Evolutionary conservation across 2,888 invertebrate genomes (phyloP).

Genomic region (Pogonocherus hispidulus): DNA sequence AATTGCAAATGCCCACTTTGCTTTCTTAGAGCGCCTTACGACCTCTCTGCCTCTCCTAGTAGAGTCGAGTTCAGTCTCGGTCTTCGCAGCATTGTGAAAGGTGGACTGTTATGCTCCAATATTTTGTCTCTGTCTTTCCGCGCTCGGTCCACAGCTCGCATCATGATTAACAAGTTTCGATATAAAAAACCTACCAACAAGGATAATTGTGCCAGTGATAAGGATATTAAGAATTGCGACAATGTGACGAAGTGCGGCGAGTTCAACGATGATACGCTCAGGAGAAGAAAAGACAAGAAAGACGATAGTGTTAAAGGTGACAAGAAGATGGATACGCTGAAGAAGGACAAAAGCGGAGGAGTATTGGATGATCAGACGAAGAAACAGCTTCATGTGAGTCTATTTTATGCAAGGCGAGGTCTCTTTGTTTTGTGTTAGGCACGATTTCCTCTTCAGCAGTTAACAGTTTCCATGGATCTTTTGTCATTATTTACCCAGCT

Average conservation of each 20-base stretch:
- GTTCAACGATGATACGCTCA: slow-evolving; percentile 33
- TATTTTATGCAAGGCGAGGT: background rate
- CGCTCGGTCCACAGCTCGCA: slow-evolving; percentile 29
- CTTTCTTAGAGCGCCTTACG: slow-evolving; percentile 31
- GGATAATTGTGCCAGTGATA: slow-evolving; percentile 43
- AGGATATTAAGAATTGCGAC: slow-evolving; percentile 20
- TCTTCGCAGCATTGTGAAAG: slow-evolving; percentile 51
- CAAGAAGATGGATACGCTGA: slow-evolving; percentile 31
- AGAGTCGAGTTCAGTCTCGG: slow-evolving; percentile 54
- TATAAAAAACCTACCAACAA: slow-evolving; percentile 63
- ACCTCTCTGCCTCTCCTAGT: slow-evolving; percentile 45
- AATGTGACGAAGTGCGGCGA: slow-evolving; percentile 29
- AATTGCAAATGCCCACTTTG: slow-evolving; percentile 52
- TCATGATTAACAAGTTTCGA: slow-evolving; percentile 67
- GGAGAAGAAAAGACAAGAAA: slow-evolving; percentile 28
- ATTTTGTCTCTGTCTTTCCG: slow-evolving; percentile 27
- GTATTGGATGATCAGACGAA: slow-evolving; percentile 41
- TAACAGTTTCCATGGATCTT: slow-evolving; percentile 16
- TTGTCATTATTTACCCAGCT: slow-evolving; percentile 21
- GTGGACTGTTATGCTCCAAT: slow-evolving; percentile 49
- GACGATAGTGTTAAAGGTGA: slow-evolving; percentile 22
- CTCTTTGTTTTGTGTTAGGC: slow-evolving; percentile 26
- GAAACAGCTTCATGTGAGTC: slow-evolving; percentile 43
- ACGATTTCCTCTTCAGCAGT: slow-evolving; percentile 22
- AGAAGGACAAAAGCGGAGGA: slow-evolving; percentile 32